These are phyloP conservation scores for Plectrocnemia conspersa DNA, from an alignment of 1,140 invertebrate genomes.

Conservation along the genomic window DNA sequence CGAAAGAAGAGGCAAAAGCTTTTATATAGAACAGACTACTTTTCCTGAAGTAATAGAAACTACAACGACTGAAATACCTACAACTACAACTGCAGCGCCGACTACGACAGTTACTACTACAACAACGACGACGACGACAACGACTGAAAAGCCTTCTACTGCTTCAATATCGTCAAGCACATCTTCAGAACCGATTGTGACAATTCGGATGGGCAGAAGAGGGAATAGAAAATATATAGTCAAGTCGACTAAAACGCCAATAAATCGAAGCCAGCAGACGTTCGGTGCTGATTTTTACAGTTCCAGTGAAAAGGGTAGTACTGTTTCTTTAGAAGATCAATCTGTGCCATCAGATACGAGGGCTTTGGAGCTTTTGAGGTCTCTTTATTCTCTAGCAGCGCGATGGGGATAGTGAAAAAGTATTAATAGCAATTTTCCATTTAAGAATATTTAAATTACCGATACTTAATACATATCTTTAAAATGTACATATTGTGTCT, in stretches of 20 bases:
- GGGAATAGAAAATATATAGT: conserved; percentile 27
- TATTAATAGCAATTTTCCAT: no score
- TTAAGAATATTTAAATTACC: no score
- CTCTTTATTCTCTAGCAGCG: conserved; percentile 75
- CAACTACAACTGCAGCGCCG: conserved; percentile 36
- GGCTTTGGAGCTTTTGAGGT: conserved; percentile 74
- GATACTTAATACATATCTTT: no score
- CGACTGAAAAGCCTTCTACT: background rate
- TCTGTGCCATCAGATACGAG: conserved; percentile 60
- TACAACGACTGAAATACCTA: conserved; percentile 36
- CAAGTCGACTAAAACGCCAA: conserved; percentile 28
- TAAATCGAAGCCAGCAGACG: conserved; percentile 12
- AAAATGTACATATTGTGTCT: no score
- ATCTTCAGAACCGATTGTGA: conserved; percentile 13
- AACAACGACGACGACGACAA: conserved; percentile 23
- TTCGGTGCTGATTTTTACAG: conserved; percentile 17
- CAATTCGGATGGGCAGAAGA: conserved; percentile 28
- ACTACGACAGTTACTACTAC: conserved; percentile 31
- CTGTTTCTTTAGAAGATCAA: conserved; percentile 45
- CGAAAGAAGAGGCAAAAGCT: conserved; percentile 44
- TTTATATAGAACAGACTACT: conserved; percentile 40
- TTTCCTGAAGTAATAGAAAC: conserved; percentile 8
- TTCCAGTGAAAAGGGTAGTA: conserved; percentile 47
- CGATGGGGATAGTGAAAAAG: conserved; percentile 70
- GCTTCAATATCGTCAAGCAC: conserved; percentile 24